Base-by-base conservation (phyloP, 92 coral and sea anemone genomes). In the Phenganax subtilis region DNA sequence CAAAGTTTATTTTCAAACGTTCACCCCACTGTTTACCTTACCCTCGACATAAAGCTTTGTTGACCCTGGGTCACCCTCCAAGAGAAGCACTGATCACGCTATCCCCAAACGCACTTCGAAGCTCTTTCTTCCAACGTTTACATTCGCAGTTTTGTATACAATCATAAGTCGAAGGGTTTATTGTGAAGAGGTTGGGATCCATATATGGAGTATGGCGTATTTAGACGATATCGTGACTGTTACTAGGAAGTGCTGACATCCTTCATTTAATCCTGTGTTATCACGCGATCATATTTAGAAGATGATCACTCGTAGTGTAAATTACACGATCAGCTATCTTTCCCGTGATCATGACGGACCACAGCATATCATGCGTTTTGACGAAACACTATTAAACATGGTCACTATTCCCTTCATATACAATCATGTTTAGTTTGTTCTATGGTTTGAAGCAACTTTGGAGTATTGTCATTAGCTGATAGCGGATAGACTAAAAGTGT, bases 21-120 rank as follows among this genome's bases (percentile, higher is more conserved):
- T 68, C 17, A 30, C 31, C 53, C 11, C 3, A 68, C 73, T 68
- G 73, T 68, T 68, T 68, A 68, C 73, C 54, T 68, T 20, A 7
- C 31, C 7, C 73, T 37, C 73, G 9, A 37, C 70, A 44, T 20
- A 76, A 57, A 57, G 56, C 70, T 30, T 52, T 14, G 55, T 3
- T 76, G 81, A 76, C 81, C 81, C 56, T 12, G 81, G 81, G 81
- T 76, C 81, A 76, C 10, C 60, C 31, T 68, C 3, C 47, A 37
- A 17, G 6, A 9, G 37, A 68, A 68, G 5, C 7, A 51, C 16
- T 0, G 73, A 68, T 68, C 73, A 68, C 73, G 73, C 73, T 68
- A 68, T 68, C 54, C 47, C 16, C 11, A 10, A 10, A 68, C 52
- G 52, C 15, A 37, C 29, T 37, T 52, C 14, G 53, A 5, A 10